phyloP scores from a whole-genome alignment of 2,113 vertebrate genomes.

The Emydura subglobosa region DNA sequence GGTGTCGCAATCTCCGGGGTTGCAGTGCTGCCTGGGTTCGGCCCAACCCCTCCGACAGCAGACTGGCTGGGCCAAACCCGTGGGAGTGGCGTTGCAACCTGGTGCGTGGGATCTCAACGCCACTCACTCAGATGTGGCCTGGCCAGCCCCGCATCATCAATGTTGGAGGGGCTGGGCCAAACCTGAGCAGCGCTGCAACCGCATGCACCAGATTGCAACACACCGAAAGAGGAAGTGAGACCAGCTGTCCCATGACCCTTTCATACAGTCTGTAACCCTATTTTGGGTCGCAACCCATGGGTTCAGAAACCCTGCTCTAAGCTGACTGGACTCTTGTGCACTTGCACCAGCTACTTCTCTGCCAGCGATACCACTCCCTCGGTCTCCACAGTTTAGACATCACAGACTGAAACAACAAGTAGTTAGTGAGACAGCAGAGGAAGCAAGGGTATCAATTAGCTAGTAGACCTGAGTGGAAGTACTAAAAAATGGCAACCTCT shows the following conservation, averaged over 20 bases:
- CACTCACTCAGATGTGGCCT: not conserved
- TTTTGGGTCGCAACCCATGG: no score
- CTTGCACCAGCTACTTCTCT: not conserved
- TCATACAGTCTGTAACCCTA: not conserved
- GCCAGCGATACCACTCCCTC: not conserved
- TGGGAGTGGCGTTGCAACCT: not conserved
- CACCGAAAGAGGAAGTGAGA: not conserved
- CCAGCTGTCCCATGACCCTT: not conserved
- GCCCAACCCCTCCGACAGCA: not conserved
- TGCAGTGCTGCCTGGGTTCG: not conserved
- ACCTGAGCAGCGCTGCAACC: not conserved
- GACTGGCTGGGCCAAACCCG: not conserved
- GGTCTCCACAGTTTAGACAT: not conserved
- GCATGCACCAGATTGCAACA: not conserved
- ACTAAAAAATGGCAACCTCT: conserved; percentile 28
- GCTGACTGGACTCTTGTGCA: not conserved
- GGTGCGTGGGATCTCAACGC: not conserved
- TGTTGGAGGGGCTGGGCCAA: not conserved
- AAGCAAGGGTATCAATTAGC: not conserved
- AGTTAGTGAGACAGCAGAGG: not conserved
- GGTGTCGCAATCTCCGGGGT: not conserved
- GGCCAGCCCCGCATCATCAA: not conserved
- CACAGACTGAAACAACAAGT: conserved; percentile 9
- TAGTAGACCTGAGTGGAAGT: not conserved
- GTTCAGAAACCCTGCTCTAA: no score